Evolutionary conservation across 2,113 vertebrate species (phyloP).

Genomic region (Sander vitreus): DNA sequence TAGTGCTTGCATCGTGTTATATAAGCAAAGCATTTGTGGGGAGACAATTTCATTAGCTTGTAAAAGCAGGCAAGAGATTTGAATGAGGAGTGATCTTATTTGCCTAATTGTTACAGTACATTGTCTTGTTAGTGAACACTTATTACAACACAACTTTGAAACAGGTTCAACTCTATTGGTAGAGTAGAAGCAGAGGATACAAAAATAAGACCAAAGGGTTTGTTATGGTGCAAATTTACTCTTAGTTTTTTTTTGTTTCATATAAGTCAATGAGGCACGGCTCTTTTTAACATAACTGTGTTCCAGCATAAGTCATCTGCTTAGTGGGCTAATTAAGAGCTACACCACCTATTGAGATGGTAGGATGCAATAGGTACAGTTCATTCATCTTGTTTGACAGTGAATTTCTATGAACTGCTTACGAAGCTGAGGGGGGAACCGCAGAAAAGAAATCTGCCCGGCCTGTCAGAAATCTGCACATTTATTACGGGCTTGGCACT

Average conservation of each 20-base stretch:
- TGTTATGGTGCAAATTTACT: background rate
- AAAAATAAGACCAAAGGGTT: background rate
- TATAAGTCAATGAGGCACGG: background rate
- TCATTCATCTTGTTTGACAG: conserved; percentile 21
- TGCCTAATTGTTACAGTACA: conserved; percentile 6
- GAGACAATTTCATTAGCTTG: background rate
- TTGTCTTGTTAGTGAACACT: background rate
- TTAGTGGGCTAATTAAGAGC: conserved; percentile 19
- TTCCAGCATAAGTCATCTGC: background rate
- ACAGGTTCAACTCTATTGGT: background rate
- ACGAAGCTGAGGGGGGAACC: background rate
- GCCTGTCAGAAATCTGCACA: conserved; percentile 12
- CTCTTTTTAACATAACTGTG: background rate
- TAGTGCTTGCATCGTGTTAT: background rate
- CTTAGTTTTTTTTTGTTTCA: background rate
- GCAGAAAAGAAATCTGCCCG: background rate
- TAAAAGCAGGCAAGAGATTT: background rate
- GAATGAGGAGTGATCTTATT: background rate
- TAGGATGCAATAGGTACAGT: background rate
- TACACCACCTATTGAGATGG: background rate
- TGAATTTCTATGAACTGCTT: conserved; percentile 4
- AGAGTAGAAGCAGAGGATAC: background rate
- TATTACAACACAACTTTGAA: background rate
- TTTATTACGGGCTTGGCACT: background rate
- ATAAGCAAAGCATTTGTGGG: background rate